Percentiles rank a stretch among this genome's conserved stretches.
phyloP scores from a whole-genome alignment of 2,888 invertebrate genomes.

The Leucoptera coffeella region DNA sequence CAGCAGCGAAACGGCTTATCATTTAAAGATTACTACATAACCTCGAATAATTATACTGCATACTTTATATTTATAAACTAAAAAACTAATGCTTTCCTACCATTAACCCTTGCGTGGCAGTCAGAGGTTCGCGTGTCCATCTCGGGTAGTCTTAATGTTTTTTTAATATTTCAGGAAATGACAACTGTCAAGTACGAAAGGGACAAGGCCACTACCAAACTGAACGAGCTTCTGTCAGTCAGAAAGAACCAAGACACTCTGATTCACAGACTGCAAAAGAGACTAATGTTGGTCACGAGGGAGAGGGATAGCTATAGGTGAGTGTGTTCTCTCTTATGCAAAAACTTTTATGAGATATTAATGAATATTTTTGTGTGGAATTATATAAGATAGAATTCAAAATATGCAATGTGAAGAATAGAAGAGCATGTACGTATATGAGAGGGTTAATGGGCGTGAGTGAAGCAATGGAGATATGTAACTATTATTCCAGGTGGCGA shows the following conservation, averaged over 20 bases:
- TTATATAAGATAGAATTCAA: no score
- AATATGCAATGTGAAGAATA: no score
- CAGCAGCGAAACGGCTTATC: no score
- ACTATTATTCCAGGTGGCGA: no score
- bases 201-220: slow-evolving; percentile 57
- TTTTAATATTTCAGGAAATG: slow-evolving; percentile 37
- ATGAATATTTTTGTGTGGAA: no score
- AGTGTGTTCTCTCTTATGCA: slow-evolving; percentile 3
- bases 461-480: no score
- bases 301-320: slow-evolving; percentile 77
- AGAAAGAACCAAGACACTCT: slow-evolving; percentile 65
- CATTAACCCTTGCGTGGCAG: neutral
- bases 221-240: slow-evolving; percentile 53
- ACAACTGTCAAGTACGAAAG: slow-evolving; percentile 49
- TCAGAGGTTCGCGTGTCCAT: no score
- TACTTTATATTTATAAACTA: neutral
- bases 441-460: no score
- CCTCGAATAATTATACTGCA: neutral
- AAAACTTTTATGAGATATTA: no score
- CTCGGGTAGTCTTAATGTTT: neutral
- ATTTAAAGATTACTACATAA: no score
- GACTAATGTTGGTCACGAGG: slow-evolving; percentile 57
- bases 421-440: no score
- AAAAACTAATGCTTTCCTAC: neutral
- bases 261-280: slow-evolving; percentile 66